Evolutionary conservation across 2,113 vertebrate species (phyloP).

Genomic region (Gobius niger): DNA sequence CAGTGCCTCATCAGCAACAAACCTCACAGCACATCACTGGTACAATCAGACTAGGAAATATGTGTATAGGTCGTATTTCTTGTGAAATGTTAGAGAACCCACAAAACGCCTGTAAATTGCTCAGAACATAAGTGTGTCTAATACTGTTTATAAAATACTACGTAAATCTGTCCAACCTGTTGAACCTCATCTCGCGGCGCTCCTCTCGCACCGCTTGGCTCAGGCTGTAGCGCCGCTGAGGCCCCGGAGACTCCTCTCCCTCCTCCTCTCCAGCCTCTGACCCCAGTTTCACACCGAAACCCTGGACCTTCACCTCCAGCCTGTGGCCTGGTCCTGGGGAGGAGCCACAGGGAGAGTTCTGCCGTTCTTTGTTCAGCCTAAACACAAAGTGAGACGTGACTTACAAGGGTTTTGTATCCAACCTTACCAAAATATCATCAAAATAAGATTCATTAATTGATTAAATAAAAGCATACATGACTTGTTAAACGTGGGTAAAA

Average conservation of each 20-base stretch:
- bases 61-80: no score
- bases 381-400: background rate
- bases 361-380: slow-evolving; percentile 44
- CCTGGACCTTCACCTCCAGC: slow-evolving; percentile 83
- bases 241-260: slow-evolving; percentile 69
- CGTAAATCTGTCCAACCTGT: slow-evolving; percentile 75
- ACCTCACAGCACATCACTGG: no score
- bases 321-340: slow-evolving; percentile 69
- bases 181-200: slow-evolving; percentile 84
- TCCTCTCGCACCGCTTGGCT: slow-evolving; percentile 82
- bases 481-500: no score
- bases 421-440: no score
- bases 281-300: slow-evolving; percentile 81
- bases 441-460: no score
- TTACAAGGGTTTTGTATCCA: background rate
- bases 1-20: no score
- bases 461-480: no score
- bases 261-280: slow-evolving; percentile 70
- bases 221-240: slow-evolving; percentile 81
- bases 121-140: background rate
- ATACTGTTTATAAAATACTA: background rate
- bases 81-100: no score
- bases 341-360: slow-evolving; percentile 40
- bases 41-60: no score
- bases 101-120: no score